Evolutionary conservation across 1,140 invertebrate species (phyloP), one percentile per base, ranked within the genome.

Genomic region (Halyomorpha halys): DNA sequence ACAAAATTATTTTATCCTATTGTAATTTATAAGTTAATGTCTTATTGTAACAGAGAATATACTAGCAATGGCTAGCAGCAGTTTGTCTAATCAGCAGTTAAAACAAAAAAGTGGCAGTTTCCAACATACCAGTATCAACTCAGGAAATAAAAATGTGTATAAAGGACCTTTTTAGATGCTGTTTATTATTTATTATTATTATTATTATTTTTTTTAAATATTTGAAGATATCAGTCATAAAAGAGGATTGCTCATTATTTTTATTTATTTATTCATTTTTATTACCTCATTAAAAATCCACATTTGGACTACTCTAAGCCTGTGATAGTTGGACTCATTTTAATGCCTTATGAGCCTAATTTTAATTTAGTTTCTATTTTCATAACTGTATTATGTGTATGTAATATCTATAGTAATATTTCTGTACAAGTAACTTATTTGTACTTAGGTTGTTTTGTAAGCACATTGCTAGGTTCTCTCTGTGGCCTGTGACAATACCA

Each of bases 401-500:
- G 3, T 56, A 56, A 23, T 56, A 25, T 56, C 11, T 23, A 23
- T 23, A 56, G 34, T 39, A 39, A 39, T 39, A 39, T 39, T 1
- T 39, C 34, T 39, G 34, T 39, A 39, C 34, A 8, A 39, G 34
- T 39, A 39, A 39, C 34, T 6, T 21, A 27, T 56, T 16, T 25
- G 53, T 56, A 56, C 21, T 56, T 27, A 56, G 53, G 14, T 15
- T 39, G 3, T 56, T 25, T 16, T 56, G 18, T 56, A 15, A 56
- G 53, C 23, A 25, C 53, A 56, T 56, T 56, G 53, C 53, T 56
- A 25, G 34, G 53, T 56, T 56, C 53, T 56, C 53, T 56, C 53
- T 56, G 53, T 56, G 53, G 53, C 53, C 53, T 56, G 53, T 56
- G 53, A 56, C 53, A 56, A 56, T 56, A 56, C 53, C 23, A 56